Evolutionary conservation across 2,113 vertebrate genomes (phyloP).

Genomic region (Chaetops frenatus): DNA sequence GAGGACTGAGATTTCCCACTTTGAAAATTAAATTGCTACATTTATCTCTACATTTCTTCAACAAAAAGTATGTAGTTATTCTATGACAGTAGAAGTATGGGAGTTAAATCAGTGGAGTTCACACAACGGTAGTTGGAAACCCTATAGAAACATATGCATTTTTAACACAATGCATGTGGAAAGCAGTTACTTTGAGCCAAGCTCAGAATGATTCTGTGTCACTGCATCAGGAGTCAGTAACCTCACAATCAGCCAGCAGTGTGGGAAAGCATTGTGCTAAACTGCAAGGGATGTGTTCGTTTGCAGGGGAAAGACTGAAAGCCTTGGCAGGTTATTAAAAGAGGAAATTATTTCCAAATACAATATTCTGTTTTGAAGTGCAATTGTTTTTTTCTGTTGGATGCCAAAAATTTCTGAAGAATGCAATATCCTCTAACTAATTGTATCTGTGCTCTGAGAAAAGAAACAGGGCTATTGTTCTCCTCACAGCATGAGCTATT

Average conservation of each 20-base stretch:
- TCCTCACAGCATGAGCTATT: neutral
- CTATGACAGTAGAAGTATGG: neutral
- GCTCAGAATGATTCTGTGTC: neutral
- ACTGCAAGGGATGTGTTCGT: constrained; percentile 19
- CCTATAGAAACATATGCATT: neutral
- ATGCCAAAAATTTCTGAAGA: constrained; percentile 27
- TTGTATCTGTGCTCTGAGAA: constrained; percentile 27
- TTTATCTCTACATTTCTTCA: neutral
- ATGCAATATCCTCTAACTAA: constrained; percentile 31
- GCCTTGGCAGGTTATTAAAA: constrained; percentile 55
- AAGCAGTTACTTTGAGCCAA: neutral
- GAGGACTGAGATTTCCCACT: neutral
- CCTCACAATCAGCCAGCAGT: neutral
- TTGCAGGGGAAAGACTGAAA: constrained; percentile 25
- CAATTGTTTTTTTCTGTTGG: constrained; percentile 27
- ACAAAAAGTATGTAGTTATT: neutral
- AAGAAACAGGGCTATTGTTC: constrained; percentile 37
- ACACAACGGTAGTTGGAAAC: neutral
- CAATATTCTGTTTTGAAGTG: constrained; percentile 45
- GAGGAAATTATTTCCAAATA: constrained; percentile 41
- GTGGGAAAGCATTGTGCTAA: constrained; percentile 14
- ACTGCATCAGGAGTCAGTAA: neutral
- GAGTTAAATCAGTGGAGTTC: neutral
- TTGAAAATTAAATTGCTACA: no score
- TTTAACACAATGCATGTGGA: neutral